Conservation (phyloP, 2,113 vertebrate species). For the Syngnathus typhle region DNA sequence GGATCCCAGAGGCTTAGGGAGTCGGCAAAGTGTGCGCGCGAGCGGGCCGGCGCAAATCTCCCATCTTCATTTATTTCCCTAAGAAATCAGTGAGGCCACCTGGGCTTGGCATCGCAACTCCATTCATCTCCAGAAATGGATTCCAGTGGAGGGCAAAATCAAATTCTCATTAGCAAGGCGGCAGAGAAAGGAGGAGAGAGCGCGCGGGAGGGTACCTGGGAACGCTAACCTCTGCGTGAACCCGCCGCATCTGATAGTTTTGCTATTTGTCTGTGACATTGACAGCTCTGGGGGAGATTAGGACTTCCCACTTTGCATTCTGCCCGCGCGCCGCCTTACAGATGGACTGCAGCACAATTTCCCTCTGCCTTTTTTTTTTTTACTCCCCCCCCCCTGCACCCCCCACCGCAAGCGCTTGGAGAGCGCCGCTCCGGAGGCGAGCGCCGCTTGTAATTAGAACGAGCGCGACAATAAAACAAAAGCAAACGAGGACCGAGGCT, state of each 20-base stretch:
- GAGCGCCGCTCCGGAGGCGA: constrained; percentile 38
- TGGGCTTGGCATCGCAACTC: constrained; percentile 95
- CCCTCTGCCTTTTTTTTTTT: constrained; percentile 31
- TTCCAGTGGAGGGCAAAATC: constrained; percentile 97
- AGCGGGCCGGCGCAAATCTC: constrained; percentile 87
- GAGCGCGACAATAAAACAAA: constrained; percentile 61
- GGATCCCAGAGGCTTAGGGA: constrained; percentile 53
- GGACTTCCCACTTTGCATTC: constrained; percentile 78
- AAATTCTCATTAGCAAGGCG: constrained; percentile 91
- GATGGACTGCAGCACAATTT: constrained; percentile 59
- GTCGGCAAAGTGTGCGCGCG: constrained; percentile 67
- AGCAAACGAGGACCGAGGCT: constrained; percentile 54
- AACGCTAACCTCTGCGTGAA: constrained; percentile 98
- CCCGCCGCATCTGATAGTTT: constrained; percentile 86
- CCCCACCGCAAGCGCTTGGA: neutral
- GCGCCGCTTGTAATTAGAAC: constrained; percentile 60
- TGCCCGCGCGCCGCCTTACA: constrained; percentile 61
- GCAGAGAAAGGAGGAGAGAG: constrained; percentile 54
- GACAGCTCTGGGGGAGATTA: constrained; percentile 94
- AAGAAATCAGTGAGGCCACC: constrained; percentile 98
- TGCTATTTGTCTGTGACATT: constrained; percentile 94
- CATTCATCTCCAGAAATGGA: constrained; percentile 99
- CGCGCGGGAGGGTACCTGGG: constrained; percentile 90
- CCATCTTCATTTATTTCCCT: constrained; percentile 96
- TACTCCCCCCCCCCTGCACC: constrained; percentile 48